Evolutionary conservation across 2,888 invertebrate genomes (phyloP).

Genomic region (Aphelenchoides bicaudatus): DNA sequence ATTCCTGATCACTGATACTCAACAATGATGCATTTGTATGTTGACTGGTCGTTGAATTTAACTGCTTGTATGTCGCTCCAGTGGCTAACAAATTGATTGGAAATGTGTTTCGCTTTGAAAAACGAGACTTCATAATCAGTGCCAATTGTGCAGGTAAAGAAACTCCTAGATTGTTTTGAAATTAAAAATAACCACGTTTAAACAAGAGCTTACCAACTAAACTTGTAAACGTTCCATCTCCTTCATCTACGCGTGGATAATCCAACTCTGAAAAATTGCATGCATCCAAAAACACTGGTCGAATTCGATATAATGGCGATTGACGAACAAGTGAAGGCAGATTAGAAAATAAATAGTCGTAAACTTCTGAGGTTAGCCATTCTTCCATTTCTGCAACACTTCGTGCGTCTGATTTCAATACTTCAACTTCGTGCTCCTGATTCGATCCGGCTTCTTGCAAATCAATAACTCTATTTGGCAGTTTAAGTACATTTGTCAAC

Average conservation of each 20-base stretch:
- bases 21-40: constrained; percentile 1
- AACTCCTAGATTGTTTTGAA: constrained; percentile 6
- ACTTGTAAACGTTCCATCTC: constrained; percentile 8
- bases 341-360: no score
- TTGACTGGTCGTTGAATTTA: not conserved
- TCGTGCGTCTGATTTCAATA: not conserved
- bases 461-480: constrained; percentile 38
- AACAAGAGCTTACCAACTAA: constrained; percentile 1
- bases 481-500: constrained; percentile 34
- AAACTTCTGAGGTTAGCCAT: not conserved
- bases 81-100: not conserved
- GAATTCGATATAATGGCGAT: constrained; percentile 41
- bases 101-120: constrained; percentile 6
- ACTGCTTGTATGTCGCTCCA: constrained; percentile 1
- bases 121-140: not conserved
- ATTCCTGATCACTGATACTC: not conserved
- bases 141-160: constrained; percentile 12
- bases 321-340: not conserved
- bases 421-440: no score
- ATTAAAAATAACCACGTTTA: not conserved
- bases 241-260: constrained; percentile 19
- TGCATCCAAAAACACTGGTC: constrained; percentile 45
- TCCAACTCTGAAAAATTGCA: constrained; percentile 34
- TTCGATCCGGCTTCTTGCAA: constrained; percentile 26
- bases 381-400: not conserved